These are phyloP conservation scores for Chelonus formosanus DNA, from an alignment of 2,888 invertebrate genomes.

Conservation along the genomic window DNA sequence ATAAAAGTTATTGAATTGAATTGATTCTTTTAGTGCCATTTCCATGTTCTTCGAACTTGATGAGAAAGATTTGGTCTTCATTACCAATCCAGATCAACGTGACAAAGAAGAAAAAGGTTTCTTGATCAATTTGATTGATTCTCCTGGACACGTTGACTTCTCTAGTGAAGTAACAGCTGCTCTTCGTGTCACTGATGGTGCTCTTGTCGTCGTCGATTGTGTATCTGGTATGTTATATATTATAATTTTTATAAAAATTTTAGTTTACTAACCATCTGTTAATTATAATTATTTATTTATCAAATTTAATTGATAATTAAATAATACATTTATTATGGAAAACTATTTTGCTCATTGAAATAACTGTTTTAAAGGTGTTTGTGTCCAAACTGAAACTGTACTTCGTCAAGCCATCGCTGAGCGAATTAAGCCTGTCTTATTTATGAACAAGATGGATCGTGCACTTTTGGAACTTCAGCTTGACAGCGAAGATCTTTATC, in stretches of 20 bases:
- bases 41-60: constrained; percentile 99
- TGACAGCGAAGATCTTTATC: constrained; percentile 96
- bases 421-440: constrained; percentile 99
- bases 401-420: constrained; percentile 99
- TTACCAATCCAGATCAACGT: constrained; percentile 88
- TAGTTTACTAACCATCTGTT: too few relatives aligned
- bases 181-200: constrained; percentile 99
- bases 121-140: constrained; percentile 99
- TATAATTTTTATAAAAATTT: constrained; percentile 16
- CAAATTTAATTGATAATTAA: too few relatives aligned
- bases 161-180: constrained; percentile 99
- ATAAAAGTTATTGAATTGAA: constrained; percentile 22
- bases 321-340: too few relatives aligned
- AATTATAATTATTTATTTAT: too few relatives aligned
- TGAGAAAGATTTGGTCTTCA: constrained; percentile 93
- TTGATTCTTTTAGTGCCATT: constrained; percentile 88
- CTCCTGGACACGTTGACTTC: constrained; percentile 99
- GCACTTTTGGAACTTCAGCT: constrained; percentile 96
- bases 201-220: constrained; percentile 99
- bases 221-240: constrained; percentile 83
- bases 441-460: constrained; percentile 99
- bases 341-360: too few relatives aligned
- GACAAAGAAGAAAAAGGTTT: constrained; percentile 94
- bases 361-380: constrained; percentile 80
- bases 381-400: constrained; percentile 99